Evolutionary conservation across 1,140 invertebrate genomes (phyloP).

Genomic region (Copidosoma floridanum): DNA sequence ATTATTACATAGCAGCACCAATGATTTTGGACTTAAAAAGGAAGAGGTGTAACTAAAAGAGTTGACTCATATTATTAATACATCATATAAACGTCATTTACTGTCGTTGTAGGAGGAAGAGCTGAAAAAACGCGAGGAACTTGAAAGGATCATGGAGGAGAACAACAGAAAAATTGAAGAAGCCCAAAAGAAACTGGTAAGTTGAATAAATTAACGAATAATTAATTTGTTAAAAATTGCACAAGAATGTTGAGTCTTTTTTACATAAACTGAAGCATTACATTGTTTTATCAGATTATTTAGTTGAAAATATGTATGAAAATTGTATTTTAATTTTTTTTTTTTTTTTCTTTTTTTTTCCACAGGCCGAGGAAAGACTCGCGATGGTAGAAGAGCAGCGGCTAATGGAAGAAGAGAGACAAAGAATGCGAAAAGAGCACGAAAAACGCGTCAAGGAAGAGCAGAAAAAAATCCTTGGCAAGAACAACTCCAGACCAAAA

Average conservation of each 20-base stretch:
- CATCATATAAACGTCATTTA: conserved; percentile 46
- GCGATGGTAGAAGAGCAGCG: conserved; percentile 96
- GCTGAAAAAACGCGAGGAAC: conserved; percentile 87
- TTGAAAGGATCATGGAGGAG: conserved; percentile 95
- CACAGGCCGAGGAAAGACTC: conserved; percentile 90
- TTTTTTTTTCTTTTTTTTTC: conserved; percentile 4
- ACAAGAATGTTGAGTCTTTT: too few species aligned
- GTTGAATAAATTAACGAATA: too few species aligned
- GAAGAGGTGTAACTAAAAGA: conserved; percentile 48
- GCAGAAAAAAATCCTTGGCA: conserved; percentile 94
- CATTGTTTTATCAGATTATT: background rate
- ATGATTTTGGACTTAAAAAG: conserved; percentile 42
- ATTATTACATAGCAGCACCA: conserved; percentile 47
- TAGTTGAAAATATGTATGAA: background rate
- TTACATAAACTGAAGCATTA: too few species aligned
- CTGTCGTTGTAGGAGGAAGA: conserved; percentile 85
- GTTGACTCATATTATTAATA: conserved; percentile 45
- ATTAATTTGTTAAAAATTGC: too few species aligned
- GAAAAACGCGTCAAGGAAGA: conserved; percentile 90
- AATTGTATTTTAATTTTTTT: background rate
- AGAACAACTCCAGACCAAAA: conserved; percentile 95
- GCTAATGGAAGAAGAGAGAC: conserved; percentile 92
- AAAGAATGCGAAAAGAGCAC: conserved; percentile 88
- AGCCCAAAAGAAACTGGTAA: conserved; percentile 93
- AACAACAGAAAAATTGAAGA: conserved; percentile 97